phyloP scores from a whole-genome alignment of 2,797 vertebrate species.

The Gadopsis bispinosus region DNA sequence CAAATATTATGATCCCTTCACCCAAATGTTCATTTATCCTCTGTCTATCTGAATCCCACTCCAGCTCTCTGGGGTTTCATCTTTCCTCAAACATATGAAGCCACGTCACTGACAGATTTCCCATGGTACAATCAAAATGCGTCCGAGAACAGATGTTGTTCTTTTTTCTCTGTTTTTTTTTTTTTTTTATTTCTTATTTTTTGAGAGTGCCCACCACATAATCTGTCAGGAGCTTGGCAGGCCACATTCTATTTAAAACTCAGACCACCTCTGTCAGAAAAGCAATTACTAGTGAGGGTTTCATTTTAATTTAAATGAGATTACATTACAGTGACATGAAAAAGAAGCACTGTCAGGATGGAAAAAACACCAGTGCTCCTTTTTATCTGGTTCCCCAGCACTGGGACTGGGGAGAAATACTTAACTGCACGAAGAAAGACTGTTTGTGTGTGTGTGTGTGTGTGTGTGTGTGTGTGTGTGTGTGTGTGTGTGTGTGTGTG shows the following conservation, averaged over 20 bases:
- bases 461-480: constrained; percentile 23
- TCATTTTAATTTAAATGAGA: constrained; percentile 87
- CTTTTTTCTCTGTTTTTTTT: constrained; percentile 1
- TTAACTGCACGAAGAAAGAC: constrained; percentile 55
- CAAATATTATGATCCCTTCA: constrained; percentile 46
- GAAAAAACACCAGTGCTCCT: constrained; percentile 78
- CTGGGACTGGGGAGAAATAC: constrained; percentile 57
- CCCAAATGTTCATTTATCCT: constrained; percentile 33
- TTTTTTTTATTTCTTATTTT: constrained; percentile 18
- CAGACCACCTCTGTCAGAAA: constrained; percentile 86
- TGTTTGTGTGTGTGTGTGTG: constrained; percentile 8
- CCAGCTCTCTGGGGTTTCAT: constrained; percentile 17
- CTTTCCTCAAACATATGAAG: constrained; percentile 20
- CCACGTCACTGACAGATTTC: constrained; percentile 35
- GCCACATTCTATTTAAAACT: constrained; percentile 80
- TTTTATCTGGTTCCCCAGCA: constrained; percentile 79
- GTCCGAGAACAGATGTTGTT: constrained; percentile 31
- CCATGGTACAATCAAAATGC: constrained; percentile 43
- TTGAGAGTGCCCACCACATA: constrained; percentile 54
- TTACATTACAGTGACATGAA: constrained; percentile 85
- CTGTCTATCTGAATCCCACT: constrained; percentile 9
- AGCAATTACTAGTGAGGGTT: constrained; percentile 86
- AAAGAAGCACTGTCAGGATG: constrained; percentile 77
- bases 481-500: constrained; percentile 23
- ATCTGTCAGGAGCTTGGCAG: constrained; percentile 68